These are phyloP conservation scores for Troilus luridus DNA, from an alignment of 2,888 invertebrate genomes.

Conservation along the genomic window DNA sequence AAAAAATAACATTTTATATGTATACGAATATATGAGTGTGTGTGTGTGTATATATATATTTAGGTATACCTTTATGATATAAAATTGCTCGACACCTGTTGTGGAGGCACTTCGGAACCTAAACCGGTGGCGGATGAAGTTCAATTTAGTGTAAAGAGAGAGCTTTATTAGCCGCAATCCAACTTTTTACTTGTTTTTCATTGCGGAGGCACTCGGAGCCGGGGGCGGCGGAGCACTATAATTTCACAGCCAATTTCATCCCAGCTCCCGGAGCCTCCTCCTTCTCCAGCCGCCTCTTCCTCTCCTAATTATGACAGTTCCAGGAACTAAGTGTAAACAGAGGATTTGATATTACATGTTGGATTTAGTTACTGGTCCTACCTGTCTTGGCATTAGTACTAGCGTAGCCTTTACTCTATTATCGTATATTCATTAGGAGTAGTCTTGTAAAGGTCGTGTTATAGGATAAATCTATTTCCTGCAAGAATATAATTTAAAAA, in stretches of 20 bases:
- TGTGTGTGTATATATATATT: not conserved
- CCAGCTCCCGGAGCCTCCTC: not conserved
- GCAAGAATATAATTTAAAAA: too few species aligned
- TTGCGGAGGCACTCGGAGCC: conserved; percentile 63
- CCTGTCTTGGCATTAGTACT: not conserved
- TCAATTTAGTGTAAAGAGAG: conserved; percentile 61
- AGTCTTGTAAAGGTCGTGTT: too few species aligned
- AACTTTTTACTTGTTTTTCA: conserved; percentile 62
- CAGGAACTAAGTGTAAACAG: not conserved
- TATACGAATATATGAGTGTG: too few species aligned
- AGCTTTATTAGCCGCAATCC: conserved; percentile 49
- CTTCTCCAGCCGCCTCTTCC: not conserved
- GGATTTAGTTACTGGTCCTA: not conserved
- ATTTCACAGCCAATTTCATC: conserved; percentile 64
- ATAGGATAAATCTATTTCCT: too few species aligned
- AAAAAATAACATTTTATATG: too few species aligned
- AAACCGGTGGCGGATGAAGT: conserved; percentile 29
- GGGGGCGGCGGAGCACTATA: conserved; percentile 63
- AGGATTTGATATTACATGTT: not conserved
- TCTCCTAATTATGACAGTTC: not conserved
- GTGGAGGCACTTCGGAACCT: not conserved
- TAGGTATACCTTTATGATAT: not conserved
- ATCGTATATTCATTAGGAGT: too few species aligned
- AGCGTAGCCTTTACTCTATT: not conserved
- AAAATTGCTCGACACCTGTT: conserved; percentile 28